These are phyloP conservation scores for Drosophila nr. medialis DNA, from an alignment of 2,888 invertebrate genomes.

Conservation along the genomic window DNA sequence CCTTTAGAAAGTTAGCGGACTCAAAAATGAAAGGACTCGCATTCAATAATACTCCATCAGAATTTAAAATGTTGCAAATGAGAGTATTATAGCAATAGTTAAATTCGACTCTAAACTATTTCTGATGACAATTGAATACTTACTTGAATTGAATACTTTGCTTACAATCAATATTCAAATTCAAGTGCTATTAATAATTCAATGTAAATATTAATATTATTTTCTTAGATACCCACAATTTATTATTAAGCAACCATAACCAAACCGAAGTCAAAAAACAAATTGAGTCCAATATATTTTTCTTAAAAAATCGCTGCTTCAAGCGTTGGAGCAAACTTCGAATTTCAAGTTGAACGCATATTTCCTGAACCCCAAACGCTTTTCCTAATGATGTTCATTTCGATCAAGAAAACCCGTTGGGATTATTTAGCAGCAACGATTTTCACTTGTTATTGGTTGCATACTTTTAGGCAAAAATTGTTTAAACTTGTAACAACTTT, in stretches of 20 bases:
- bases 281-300: rapidly evolving
- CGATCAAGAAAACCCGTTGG: not conserved
- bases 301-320: not conserved
- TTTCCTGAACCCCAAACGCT: not conserved
- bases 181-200: not conserved
- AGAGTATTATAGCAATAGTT: not conserved
- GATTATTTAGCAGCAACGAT: constrained; percentile 2
- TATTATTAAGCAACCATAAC: not conserved
- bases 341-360: not conserved
- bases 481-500: constrained; percentile 29
- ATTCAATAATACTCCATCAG: not conserved
- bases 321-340: not conserved
- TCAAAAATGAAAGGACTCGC: rapidly evolving
- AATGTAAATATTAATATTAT: not conserved
- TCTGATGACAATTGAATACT: not conserved
- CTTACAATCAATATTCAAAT: not conserved
- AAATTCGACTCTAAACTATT: not conserved
- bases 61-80: not conserved
- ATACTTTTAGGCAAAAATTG: constrained; percentile 55
- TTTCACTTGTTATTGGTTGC: constrained; percentile 11
- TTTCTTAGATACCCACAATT: not conserved
- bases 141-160: not conserved
- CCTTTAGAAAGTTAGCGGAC: too few relatives aligned
- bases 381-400: not conserved
- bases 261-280: not conserved